Conservation (phyloP, 64 coral and sea anemone species). For the Stichodactyla mertensii region DNA sequence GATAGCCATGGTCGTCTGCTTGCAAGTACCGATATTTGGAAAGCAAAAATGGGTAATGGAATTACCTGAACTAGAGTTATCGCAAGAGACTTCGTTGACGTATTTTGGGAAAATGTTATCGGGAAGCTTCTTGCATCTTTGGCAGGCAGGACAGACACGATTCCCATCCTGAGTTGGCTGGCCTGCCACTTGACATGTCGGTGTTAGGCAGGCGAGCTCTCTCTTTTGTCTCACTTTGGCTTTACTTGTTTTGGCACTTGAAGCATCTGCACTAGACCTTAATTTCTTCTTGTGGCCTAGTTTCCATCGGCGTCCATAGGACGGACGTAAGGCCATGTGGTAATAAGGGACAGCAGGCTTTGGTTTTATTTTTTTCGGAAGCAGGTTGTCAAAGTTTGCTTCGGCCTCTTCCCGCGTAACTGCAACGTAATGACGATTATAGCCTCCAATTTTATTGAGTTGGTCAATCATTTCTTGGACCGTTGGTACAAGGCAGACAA, state of each 20-base stretch:
- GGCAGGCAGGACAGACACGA: not conserved
- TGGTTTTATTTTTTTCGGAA: not conserved
- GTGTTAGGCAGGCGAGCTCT: not conserved
- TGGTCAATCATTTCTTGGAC: constrained; percentile 10
- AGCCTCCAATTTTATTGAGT: constrained; percentile 37
- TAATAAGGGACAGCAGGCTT: not conserved
- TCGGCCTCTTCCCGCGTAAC: constrained; percentile 17
- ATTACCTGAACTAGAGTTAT: too few species aligned
- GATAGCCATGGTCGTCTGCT: too few species aligned
- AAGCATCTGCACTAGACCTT: not conserved
- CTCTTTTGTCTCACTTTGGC: not conserved
- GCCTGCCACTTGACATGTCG: not conserved
- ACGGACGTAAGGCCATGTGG: too few species aligned
- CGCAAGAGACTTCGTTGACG: not conserved
- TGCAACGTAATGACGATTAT: constrained; percentile 43
- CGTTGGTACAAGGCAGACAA: constrained; percentile 38
- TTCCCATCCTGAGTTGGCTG: not conserved
- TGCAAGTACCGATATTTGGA: too few species aligned
- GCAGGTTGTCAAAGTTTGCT: constrained; percentile 27
- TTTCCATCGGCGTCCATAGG: too few species aligned
- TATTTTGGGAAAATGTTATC: not conserved
- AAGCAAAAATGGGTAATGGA: too few species aligned
- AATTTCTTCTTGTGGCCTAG: too few species aligned
- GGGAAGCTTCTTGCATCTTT: not conserved
- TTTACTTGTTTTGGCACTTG: not conserved